Evolutionary conservation across 1,140 invertebrate genomes (phyloP).

Genomic region (Drosophila kanapiae): DNA sequence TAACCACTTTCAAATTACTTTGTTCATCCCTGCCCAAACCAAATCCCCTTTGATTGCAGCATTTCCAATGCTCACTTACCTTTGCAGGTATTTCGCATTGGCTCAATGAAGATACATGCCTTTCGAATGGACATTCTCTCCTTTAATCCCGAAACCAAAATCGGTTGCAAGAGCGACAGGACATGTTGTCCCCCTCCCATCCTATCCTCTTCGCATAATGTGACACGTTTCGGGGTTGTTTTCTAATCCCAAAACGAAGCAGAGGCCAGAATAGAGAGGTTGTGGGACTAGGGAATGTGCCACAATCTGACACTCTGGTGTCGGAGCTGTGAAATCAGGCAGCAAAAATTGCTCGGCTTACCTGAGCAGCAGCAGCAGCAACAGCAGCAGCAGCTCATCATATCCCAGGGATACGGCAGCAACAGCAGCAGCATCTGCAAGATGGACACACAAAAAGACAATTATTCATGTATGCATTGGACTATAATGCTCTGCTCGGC

Average conservation of each 20-base stretch:
- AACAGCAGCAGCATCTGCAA: constrained; percentile 30
- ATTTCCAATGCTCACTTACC: constrained; percentile 37
- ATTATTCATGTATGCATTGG: constrained; percentile 79
- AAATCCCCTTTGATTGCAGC: constrained; percentile 40
- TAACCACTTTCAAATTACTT: constrained; percentile 45
- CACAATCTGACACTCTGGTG: constrained; percentile 57
- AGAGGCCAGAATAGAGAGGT: constrained; percentile 28
- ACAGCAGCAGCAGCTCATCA: constrained; percentile 25
- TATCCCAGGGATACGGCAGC: constrained; percentile 22
- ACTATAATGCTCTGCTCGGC: constrained; percentile 35
- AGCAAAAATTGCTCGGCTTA: constrained; percentile 79
- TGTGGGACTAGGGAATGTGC: constrained; percentile 33
- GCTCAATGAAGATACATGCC: constrained; percentile 34
- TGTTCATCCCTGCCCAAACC: constrained; percentile 15
- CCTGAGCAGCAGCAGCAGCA: constrained; percentile 41
- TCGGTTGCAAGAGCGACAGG: constrained; percentile 37
- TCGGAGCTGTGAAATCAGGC: constrained; percentile 72
- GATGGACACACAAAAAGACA: constrained; percentile 65
- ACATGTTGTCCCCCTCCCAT: constrained; percentile 27
- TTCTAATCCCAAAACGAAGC: constrained; percentile 76
- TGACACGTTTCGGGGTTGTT: constrained; percentile 78
- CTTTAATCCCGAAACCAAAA: constrained; percentile 40
- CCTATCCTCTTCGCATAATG: constrained; percentile 61
- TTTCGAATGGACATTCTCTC: constrained; percentile 18
- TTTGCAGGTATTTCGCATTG: constrained; percentile 71